phyloP scores from a whole-genome alignment of 2,888 invertebrate species.

The Myopa testacea region DNA sequence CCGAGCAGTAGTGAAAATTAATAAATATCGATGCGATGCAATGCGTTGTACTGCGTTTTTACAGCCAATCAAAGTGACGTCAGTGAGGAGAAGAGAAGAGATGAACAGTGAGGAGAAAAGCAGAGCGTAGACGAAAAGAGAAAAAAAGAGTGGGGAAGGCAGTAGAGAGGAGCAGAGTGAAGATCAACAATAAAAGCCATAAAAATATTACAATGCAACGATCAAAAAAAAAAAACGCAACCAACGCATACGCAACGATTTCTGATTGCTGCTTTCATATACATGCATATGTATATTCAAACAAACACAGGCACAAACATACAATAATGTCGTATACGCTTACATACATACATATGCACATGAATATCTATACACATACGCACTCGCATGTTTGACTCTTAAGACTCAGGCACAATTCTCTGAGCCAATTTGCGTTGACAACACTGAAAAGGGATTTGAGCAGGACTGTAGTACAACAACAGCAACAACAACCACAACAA shows the following conservation, averaged over 20 bases:
- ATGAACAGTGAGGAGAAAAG: too few species aligned
- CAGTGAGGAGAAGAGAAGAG: not conserved
- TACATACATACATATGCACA: too few species aligned
- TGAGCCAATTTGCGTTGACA: conserved; percentile 37
- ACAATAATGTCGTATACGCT: too few species aligned
- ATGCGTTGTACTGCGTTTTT: not conserved
- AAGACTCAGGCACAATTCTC: conserved; percentile 13
- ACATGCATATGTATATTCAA: too few species aligned
- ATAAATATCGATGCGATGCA: conserved; percentile 1
- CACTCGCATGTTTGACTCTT: not conserved
- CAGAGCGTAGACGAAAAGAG: too few species aligned
- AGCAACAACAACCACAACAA: conserved; percentile 17
- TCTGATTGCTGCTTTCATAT: too few species aligned
- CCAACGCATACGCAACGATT: too few species aligned
- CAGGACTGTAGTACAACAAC: not conserved
- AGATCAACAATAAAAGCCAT: too few species aligned
- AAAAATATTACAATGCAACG: not conserved
- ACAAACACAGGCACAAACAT: too few species aligned
- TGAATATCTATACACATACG: not conserved
- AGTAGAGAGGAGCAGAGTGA: too few species aligned
- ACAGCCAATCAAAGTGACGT: not conserved
- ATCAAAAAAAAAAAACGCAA: not conserved
- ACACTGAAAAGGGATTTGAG: conserved; percentile 30
- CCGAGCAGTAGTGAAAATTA: not conserved
- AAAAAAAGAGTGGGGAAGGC: too few species aligned